Conservation (phyloP, 2,888 invertebrate species). For the Arge pagana region DNA sequence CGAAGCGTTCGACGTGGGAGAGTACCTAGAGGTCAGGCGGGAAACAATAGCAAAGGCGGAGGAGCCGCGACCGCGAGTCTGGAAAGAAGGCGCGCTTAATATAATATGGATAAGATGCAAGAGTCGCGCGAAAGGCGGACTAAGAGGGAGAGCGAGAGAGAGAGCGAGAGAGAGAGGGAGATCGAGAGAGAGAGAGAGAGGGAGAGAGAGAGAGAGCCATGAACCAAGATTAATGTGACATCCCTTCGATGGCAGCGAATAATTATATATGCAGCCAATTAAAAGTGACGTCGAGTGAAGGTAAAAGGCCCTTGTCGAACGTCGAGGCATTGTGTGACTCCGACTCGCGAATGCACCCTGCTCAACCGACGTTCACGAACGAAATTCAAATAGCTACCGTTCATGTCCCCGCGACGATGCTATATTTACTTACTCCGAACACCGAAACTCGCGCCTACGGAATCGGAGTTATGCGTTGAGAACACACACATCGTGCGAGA, state of each 20-base stretch:
- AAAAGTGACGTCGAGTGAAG: conserved; percentile 11
- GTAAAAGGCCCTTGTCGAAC: too few relatives aligned
- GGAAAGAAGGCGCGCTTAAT: too few relatives aligned
- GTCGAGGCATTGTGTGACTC: too few relatives aligned
- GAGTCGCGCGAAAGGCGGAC: background rate
- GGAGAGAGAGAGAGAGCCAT: background rate
- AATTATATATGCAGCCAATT: conserved; percentile 16
- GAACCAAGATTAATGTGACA: conserved; percentile 13
- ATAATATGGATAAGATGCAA: background rate
- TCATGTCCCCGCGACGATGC: too few relatives aligned
- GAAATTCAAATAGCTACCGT: too few relatives aligned
- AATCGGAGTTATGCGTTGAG: too few relatives aligned
- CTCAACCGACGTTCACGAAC: too few relatives aligned
- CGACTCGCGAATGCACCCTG: too few relatives aligned
- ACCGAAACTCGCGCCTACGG: too few relatives aligned
- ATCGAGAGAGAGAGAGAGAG: background rate
- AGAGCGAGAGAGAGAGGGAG: background rate
- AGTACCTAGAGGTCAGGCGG: conserved; percentile 14
- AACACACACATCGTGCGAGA: too few relatives aligned
- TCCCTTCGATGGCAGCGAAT: conserved; percentile 4
- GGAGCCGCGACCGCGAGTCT: too few relatives aligned
- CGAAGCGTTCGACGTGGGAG: conserved; percentile 17
- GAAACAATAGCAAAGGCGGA: conserved; percentile 12
- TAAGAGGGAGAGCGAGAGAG: background rate
- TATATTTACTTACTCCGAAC: too few relatives aligned